Base-by-base conservation (phyloP, 1,140 invertebrate species). In the Drosophila parvula region DNA sequence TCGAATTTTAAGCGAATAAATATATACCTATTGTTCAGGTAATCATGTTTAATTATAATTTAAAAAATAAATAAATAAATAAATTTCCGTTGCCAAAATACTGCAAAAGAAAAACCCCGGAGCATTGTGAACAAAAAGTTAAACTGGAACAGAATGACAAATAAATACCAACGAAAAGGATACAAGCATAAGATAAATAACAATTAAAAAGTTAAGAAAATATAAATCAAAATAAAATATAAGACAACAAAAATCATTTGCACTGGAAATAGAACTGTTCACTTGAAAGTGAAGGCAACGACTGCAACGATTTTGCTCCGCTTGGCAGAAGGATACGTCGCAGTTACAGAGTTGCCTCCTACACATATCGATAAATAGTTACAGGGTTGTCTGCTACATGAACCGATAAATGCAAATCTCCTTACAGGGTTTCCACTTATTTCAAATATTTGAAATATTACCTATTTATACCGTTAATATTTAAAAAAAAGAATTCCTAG, bases 1-100 rank as follows among this genome's bases (percentile, higher is more conserved):
- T 62, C 36, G 48, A 74, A 41, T 62, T 12, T 32, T 74, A 55
- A 55, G 60, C 55, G 18, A 62, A 27, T 41, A 48, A 48, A 67
- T 16, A 47, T 44, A 36, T 30, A 59, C 28, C 41, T 45, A 41
- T 59, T 45, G 28, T 59, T 45, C 47, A 59, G 28, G 57, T 45
- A 45, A n/a, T 14, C 1, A 30, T 41, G 3, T 0, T 51, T 32
- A 43, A 62, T 30, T 44, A 36, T 22, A 48, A 16, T 32, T 22
- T 44, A 63, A 53, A 55, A 57, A 43, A 30, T 38, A 43, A 0
- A 48, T 28, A 7, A 28, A 38, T 4, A 7, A 32, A n/a, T n/a
- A n/a, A n/a, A n/a, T n/a, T n/a, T n/a, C n/a, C n/a, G n/a, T n/a
- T n/a, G n/a, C n/a, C n/a, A n/a, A n/a, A n/a, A n/a, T n/a, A n/a